These are phyloP conservation scores for Enhydra lutris DNA, from an alignment of 2,113 vertebrate genomes.

Conservation along the genomic window DNA sequence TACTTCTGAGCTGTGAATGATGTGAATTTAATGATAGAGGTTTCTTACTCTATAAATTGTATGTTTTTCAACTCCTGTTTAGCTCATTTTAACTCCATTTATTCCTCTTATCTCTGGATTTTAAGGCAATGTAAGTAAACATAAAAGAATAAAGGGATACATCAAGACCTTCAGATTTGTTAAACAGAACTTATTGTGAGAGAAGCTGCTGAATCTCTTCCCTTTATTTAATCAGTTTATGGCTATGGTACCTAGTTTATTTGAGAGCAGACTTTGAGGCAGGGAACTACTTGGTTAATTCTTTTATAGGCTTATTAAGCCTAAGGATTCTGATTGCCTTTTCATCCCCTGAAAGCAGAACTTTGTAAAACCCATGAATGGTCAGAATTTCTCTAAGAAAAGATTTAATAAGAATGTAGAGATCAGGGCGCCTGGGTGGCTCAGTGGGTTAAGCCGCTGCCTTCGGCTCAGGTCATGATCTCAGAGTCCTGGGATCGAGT, in stretches of 20 bases:
- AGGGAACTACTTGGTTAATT: background rate
- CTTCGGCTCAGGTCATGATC: background rate
- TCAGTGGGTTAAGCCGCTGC: background rate
- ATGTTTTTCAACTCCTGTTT: background rate
- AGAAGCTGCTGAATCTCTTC: background rate
- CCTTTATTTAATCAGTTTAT: background rate
- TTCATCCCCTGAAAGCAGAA: background rate
- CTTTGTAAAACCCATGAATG: background rate
- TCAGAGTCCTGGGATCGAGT: too few species aligned
- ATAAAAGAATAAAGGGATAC: background rate
- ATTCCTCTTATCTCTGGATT: background rate
- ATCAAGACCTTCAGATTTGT: background rate
- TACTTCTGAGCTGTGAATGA: background rate
- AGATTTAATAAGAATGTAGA: background rate
- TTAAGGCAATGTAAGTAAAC: background rate
- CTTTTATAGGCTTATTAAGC: background rate
- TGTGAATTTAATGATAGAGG: background rate
- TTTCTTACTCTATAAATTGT: background rate
- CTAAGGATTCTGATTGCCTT: background rate
- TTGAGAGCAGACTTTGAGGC: background rate
- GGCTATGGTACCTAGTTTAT: background rate
- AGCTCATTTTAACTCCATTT: background rate
- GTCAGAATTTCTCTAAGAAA: slow-evolving; percentile 18
- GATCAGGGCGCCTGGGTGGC: background rate
- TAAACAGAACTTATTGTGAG: background rate